These are phyloP conservation scores for Zosterops lateralis DNA, from an alignment of 2,113 vertebrate species.

Conservation along the genomic window DNA sequence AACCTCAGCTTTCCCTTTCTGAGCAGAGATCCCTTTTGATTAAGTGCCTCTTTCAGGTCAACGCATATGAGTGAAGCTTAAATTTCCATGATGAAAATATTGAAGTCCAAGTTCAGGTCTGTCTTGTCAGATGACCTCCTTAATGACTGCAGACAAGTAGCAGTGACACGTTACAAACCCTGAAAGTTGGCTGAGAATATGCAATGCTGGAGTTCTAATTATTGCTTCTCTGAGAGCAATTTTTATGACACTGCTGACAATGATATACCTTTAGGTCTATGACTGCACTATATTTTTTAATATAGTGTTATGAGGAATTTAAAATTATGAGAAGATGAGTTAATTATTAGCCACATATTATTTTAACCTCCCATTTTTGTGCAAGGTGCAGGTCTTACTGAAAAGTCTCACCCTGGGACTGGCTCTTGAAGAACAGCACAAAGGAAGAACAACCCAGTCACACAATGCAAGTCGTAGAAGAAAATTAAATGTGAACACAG, in stretches of 20 bases:
- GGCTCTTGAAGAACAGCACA: not conserved
- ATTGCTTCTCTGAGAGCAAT: not conserved
- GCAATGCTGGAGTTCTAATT: not conserved
- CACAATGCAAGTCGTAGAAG: not conserved
- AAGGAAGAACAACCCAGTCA: not conserved
- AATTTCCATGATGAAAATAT: slow-evolving; percentile 24
- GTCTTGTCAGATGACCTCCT: slow-evolving; percentile 17
- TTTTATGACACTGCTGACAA: not conserved
- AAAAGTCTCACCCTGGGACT: not conserved
- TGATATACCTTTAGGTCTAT: not conserved
- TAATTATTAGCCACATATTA: not conserved
- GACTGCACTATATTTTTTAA: not conserved
- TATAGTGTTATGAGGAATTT: not conserved
- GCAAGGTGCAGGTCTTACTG: not conserved
- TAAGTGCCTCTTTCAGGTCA: slow-evolving; percentile 39
- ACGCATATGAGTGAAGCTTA: not conserved
- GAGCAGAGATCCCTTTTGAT: slow-evolving; percentile 15
- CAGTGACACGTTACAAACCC: not conserved
- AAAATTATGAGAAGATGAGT: not conserved
- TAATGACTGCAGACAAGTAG: slow-evolving; percentile 20
- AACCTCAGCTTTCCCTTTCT: not conserved
- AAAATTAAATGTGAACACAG: not conserved
- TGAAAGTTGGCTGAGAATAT: not conserved
- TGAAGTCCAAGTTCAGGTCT: slow-evolving; percentile 17
- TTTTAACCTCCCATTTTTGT: not conserved